Percentiles rank a stretch among this genome's conserved stretches.
phyloP scores from a whole-genome alignment of 2,888 invertebrate genomes.

The Eristalis arbustorum region DNA sequence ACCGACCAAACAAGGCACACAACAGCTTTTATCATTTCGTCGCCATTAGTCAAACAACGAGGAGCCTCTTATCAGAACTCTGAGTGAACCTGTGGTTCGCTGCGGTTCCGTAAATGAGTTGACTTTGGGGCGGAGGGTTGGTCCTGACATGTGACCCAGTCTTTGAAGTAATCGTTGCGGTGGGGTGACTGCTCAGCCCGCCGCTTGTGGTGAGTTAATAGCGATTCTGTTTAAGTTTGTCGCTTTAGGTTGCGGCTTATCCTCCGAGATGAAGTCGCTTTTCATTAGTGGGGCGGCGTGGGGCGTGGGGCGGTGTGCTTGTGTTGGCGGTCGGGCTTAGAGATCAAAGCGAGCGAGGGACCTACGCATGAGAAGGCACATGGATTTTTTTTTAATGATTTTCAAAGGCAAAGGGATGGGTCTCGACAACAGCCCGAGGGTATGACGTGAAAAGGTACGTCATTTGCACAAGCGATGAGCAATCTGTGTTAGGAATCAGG shows the following conservation, averaged over 20 bases:
- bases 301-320: not conserved
- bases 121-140: not conserved
- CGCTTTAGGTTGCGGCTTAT: not conserved
- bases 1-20: not conserved
- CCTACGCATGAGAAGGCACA: not conserved
- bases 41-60: slow-evolving; percentile 31
- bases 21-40: slow-evolving; percentile 38
- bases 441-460: not conserved
- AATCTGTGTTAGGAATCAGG: not conserved
- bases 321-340: not conserved
- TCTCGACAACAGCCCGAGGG: not conserved
- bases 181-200: not conserved
- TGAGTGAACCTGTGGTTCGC: slow-evolving; percentile 24
- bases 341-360: not conserved
- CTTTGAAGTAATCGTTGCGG: not conserved
- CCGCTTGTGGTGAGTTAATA: not conserved
- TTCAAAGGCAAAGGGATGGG: not conserved
- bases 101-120: slow-evolving; percentile 16
- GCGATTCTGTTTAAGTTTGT: not conserved
- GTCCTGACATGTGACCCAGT: not conserved
- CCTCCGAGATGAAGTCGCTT: not conserved
- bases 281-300: not conserved
- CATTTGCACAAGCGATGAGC: not conserved
- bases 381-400: not conserved
- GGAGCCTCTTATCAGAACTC: slow-evolving; percentile 43